Conservation (phyloP, 2,113 vertebrate genomes). For the Tachuris rubrigastra region DNA sequence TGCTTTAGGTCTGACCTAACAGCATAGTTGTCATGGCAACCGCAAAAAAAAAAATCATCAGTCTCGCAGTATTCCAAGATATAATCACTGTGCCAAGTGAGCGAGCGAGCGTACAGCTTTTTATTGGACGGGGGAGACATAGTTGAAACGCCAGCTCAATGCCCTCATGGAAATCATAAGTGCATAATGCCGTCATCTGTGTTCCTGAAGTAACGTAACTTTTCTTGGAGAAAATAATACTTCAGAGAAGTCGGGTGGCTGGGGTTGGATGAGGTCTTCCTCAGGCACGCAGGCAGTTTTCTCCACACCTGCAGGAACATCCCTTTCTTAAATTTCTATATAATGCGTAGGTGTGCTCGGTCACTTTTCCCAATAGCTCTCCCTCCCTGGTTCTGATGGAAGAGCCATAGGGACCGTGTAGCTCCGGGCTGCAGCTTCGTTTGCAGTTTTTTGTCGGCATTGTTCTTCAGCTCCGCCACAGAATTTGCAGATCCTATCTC, state of each 20-base stretch:
- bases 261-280: background rate
- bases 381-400: background rate
- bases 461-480: background rate
- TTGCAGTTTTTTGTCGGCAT: background rate
- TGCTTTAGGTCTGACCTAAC: background rate
- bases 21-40: background rate
- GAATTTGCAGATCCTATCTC: background rate
- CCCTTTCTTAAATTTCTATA: background rate
- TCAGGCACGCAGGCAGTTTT: background rate
- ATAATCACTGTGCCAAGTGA: background rate
- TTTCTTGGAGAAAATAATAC: background rate
- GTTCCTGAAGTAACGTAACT: rapidly evolving
- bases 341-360: background rate
- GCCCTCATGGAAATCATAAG: background rate
- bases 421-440: background rate
- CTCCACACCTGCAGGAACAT: background rate
- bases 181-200: background rate
- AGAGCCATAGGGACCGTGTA: rapidly evolving
- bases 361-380: background rate
- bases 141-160: background rate
- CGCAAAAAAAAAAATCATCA: background rate
- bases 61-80: rapidly evolving
- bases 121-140: background rate
- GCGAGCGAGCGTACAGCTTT: rapidly evolving
- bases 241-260: background rate